phyloP scores from a whole-genome alignment of 2,888 invertebrate species.

The Belgica antarctica region DNA sequence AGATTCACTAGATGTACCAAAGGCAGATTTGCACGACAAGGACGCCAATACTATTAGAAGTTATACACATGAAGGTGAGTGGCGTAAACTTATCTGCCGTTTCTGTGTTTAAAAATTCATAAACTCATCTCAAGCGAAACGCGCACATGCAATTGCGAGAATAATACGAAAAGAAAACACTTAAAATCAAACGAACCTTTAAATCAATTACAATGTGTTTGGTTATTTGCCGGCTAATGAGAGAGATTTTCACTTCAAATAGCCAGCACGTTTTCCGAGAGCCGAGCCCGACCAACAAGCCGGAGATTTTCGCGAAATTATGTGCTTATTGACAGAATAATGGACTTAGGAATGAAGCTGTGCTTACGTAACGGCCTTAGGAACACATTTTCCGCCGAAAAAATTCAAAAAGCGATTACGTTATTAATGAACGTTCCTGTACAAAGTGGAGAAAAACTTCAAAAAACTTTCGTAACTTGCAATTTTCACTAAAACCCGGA shows the following conservation, averaged over 20 bases:
- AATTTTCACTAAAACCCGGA: conserved; percentile 29
- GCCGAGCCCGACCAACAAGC: background rate
- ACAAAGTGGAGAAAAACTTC: conserved; percentile 19
- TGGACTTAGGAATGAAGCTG: background rate
- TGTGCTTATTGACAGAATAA: conserved; percentile 37
- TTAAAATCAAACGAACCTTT: conserved; percentile 27
- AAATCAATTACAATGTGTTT: conserved; percentile 22
- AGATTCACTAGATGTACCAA: conserved; percentile 65
- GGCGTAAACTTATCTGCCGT: background rate
- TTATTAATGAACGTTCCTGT: too few species aligned
- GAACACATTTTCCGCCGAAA: conserved; percentile 8
- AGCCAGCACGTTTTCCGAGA: conserved; percentile 7
- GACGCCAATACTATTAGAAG: conserved; percentile 83
- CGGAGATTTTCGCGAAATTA: conserved; percentile 16
- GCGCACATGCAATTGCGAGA: background rate
- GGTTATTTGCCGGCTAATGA: background rate
- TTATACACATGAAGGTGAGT: conserved; percentile 75
- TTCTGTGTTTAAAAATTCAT: conserved; percentile 2
- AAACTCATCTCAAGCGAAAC: conserved; percentile 5
- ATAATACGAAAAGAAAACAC: conserved; percentile 3
- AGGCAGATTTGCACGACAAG: conserved; percentile 66
- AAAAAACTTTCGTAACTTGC: conserved; percentile 43
- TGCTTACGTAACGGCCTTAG: background rate
- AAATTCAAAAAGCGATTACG: conserved; percentile 22
- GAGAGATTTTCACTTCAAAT: background rate